A percentile compares a stretch with the other conserved stretches of the same genome.
Conservation (phyloP, 2,797 vertebrate species). For the Halcyon badia region DNA sequence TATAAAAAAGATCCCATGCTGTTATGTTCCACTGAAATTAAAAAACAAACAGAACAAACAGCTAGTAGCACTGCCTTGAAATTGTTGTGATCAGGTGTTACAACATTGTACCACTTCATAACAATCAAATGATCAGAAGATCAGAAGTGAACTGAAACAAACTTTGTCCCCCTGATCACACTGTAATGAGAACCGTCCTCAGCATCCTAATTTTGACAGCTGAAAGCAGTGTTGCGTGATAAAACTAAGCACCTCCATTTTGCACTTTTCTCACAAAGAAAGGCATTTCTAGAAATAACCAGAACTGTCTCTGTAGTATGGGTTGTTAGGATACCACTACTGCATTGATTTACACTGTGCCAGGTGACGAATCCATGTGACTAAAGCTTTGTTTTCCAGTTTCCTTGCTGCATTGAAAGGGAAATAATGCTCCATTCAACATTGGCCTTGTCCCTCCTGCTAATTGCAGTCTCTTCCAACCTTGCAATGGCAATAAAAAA, state of each 20-base stretch:
- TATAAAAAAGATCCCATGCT: background rate
- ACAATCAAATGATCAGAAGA: background rate
- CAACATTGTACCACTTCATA: background rate
- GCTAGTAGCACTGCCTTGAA: background rate
- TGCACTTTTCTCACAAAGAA: background rate
- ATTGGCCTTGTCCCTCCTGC: conserved; percentile 59
- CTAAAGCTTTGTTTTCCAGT: conserved; percentile 30
- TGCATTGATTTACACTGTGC: background rate
- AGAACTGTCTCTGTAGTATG: background rate
- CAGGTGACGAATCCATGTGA: background rate
- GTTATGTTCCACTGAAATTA: background rate
- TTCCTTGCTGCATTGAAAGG: background rate
- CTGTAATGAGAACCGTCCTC: background rate
- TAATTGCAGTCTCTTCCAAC: conserved; percentile 75
- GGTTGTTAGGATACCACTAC: background rate
- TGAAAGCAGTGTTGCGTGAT: background rate
- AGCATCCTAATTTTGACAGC: background rate
- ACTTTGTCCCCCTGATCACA: background rate
- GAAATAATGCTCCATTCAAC: conserved; percentile 62
- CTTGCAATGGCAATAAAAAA: conserved; percentile 77
- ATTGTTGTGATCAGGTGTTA: background rate
- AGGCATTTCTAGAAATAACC: background rate
- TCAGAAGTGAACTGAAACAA: background rate
- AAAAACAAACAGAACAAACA: background rate
- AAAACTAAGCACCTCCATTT: background rate